Percentiles rank a stretch among this genome's conserved stretches.
phyloP scores from a whole-genome alignment of 2,113 vertebrate species.

The Dipodomys merriami region DNA sequence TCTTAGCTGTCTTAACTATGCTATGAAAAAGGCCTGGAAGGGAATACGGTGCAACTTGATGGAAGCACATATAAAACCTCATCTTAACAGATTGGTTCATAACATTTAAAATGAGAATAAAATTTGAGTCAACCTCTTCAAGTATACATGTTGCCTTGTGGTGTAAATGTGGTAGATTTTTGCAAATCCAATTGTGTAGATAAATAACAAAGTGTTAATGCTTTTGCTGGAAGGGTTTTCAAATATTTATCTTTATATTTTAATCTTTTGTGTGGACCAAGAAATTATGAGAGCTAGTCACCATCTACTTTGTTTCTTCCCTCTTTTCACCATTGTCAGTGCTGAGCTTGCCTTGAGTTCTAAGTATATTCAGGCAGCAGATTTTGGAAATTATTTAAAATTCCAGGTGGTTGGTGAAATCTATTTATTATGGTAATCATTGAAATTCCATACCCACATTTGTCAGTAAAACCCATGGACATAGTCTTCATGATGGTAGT shows the following conservation, averaged over 20 bases:
- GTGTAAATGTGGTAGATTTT: too few relatives aligned
- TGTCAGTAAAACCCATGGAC: neutral
- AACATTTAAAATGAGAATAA: slow-evolving; percentile 55
- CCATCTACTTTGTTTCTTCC: neutral
- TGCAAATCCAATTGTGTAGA: too few relatives aligned
- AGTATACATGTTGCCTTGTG: too few relatives aligned
- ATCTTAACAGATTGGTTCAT: slow-evolving; percentile 65
- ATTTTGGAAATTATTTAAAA: neutral
- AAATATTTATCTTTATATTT: too few relatives aligned
- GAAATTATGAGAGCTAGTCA: neutral
- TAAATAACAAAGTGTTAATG: too few relatives aligned
- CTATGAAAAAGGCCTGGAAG: slow-evolving; percentile 50
- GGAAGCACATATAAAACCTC: slow-evolving; percentile 44
- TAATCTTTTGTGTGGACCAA: slow-evolving; percentile 43
- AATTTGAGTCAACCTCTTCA: too few relatives aligned
- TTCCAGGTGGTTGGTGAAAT: neutral
- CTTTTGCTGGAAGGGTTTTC: too few relatives aligned
- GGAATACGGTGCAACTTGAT: too few relatives aligned
- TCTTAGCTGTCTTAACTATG: slow-evolving; percentile 42
- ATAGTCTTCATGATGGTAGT: neutral
- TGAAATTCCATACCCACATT: neutral
- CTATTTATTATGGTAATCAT: neutral
- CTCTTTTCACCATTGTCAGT: neutral
- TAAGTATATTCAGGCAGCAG: neutral
- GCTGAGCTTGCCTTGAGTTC: rapidly evolving